Evolutionary conservation across 2,113 vertebrate genomes (phyloP).

Genomic region (Tenrec ecaudatus): DNA sequence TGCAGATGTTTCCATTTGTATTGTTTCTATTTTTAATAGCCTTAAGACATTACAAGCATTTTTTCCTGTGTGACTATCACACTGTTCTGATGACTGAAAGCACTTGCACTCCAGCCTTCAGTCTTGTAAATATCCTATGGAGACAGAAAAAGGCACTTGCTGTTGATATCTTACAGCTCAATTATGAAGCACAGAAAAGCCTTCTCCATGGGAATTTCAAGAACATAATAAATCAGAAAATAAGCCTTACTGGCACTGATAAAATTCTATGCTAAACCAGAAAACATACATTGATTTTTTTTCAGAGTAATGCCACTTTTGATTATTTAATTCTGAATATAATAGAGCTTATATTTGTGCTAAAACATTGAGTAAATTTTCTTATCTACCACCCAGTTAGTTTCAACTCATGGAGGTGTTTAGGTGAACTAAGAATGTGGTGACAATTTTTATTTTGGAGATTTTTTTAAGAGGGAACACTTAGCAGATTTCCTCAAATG

Average conservation of each 20-base stretch:
- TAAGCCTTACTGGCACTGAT: fast-evolving
- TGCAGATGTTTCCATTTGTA: constrained; percentile 34
- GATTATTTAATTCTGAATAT: constrained; percentile 42
- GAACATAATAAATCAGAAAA: constrained; percentile 13
- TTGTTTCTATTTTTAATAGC: constrained; percentile 51
- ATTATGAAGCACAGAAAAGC: constrained; percentile 59
- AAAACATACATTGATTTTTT: background rate
- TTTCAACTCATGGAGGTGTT: too few species aligned
- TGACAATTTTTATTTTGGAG: too few species aligned
- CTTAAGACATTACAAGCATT: background rate
- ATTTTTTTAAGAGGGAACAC: too few species aligned
- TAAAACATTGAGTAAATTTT: too few species aligned
- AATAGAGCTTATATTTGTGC: background rate
- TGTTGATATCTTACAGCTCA: background rate
- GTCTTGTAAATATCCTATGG: background rate
- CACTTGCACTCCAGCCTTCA: background rate
- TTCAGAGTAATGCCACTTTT: constrained; percentile 34
- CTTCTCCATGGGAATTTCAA: background rate
- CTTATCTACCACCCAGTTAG: too few species aligned
- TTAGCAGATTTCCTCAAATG: too few species aligned
- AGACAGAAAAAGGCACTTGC: background rate
- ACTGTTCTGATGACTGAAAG: constrained; percentile 8
- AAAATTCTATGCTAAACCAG: constrained; percentile 32
- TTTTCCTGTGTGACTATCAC: constrained; percentile 9
- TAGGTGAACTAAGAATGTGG: too few species aligned